Conservation (phyloP, 92 coral and sea anemone species). For the Scolanthus callimorphus region DNA sequence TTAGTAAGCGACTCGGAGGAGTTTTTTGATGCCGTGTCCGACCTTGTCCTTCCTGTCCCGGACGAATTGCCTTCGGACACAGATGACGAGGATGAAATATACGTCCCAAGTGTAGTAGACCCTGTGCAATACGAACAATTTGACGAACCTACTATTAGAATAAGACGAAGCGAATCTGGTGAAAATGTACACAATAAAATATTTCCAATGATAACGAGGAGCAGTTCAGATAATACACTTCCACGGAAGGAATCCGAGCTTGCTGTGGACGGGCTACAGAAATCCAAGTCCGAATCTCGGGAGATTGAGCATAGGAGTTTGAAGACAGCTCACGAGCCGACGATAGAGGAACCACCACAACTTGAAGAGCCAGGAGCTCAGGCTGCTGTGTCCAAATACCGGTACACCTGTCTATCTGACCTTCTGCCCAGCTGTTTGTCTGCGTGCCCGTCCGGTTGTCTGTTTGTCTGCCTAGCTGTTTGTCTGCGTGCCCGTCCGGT, state of each 20-base stretch:
- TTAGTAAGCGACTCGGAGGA: slow-evolving; percentile 66
- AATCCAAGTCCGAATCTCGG: slow-evolving; percentile 55
- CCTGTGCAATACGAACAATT: slow-evolving; percentile 16
- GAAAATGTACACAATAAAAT: not conserved
- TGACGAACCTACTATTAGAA: slow-evolving; percentile 13
- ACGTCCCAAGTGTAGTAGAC: slow-evolving; percentile 56
- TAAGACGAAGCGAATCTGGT: slow-evolving; percentile 31
- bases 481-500: too few relatives aligned
- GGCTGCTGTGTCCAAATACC: not conserved
- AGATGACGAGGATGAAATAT: slow-evolving; percentile 79
- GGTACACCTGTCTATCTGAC: too few relatives aligned
- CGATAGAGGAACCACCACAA: not conserved
- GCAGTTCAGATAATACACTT: slow-evolving; percentile 52
- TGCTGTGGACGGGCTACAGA: slow-evolving; percentile 28
- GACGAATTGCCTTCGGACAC: slow-evolving; percentile 71
- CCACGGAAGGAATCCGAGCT: slow-evolving; percentile 14
- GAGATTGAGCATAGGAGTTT: too few relatives aligned
- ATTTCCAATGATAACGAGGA: slow-evolving; percentile 31
- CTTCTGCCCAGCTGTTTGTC: too few relatives aligned
- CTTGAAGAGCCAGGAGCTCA: not conserved
- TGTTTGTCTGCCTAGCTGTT: too few relatives aligned
- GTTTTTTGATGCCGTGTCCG: slow-evolving; percentile 84
- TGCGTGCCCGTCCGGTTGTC: too few relatives aligned
- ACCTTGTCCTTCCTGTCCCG: slow-evolving; percentile 50
- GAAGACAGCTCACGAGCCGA: not conserved